A percentile compares a stretch with the other conserved stretches of the same genome.
These are phyloP conservation scores for Nesometra sesokonis DNA, from an alignment of 35 echinoderm and acorn worm species.

Conservation along the genomic window DNA sequence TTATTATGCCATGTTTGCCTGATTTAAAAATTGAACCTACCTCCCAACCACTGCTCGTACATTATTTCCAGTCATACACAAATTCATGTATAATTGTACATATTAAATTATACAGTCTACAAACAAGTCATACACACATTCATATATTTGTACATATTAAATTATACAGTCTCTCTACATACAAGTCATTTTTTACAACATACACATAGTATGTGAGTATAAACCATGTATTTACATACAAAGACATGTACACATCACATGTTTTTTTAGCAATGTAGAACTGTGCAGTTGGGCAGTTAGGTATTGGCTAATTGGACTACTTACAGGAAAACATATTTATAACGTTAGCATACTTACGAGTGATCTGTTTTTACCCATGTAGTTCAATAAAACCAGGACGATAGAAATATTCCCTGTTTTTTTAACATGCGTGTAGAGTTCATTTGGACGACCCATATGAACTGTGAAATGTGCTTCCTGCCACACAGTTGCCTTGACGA, in stretches of 20 bases:
- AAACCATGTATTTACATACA: not conserved
- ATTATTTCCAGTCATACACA: not conserved
- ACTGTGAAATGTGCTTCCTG: not conserved
- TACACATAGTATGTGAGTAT: too few relatives aligned
- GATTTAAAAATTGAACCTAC: not conserved
- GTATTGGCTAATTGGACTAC: too few relatives aligned
- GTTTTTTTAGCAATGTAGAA: too few relatives aligned
- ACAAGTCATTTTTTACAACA: too few relatives aligned
- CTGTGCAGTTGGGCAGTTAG: too few relatives aligned
- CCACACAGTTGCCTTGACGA: not conserved
- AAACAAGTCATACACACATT: not conserved
- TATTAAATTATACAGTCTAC: not conserved
- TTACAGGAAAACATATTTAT: too few relatives aligned
- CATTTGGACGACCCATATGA: not conserved
- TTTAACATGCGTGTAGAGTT: not conserved
- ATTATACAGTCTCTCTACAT: too few relatives aligned
- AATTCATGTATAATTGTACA: not conserved
- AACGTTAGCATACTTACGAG: too few relatives aligned
- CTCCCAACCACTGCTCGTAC: not conserved
- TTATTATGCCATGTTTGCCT: not conserved
- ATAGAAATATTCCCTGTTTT: not conserved
- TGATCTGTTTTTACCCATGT: too few relatives aligned
- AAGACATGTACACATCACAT: too few relatives aligned
- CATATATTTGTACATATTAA: not conserved
- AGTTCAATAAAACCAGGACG: not conserved